Percentiles rank a stretch among this genome's conserved stretches.
phyloP scores from a whole-genome alignment of 2,797 vertebrate species.

The Melanotaenia boesemani region DNA sequence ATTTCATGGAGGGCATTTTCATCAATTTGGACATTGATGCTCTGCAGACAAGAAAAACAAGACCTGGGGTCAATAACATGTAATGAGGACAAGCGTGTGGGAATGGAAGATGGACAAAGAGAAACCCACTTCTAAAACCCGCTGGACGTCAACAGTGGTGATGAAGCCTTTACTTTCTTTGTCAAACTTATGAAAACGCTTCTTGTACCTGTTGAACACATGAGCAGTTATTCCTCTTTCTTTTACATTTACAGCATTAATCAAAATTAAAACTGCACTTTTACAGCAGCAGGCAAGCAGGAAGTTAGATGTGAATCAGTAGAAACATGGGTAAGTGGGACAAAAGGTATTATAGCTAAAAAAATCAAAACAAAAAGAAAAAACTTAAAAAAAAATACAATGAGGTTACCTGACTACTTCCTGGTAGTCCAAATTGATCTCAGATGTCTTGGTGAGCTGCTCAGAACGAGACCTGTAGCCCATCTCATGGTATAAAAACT shows the following conservation, averaged over 20 bases:
- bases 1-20: constrained; percentile 95
- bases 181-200: constrained; percentile 96
- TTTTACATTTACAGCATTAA: background rate
- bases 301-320: background rate
- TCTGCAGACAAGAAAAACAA: constrained; percentile 78
- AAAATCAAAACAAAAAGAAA: no score
- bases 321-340: no score
- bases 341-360: no score
- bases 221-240: background rate
- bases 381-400: background rate
- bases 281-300: no score
- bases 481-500: constrained; percentile 95
- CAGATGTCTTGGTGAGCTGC: constrained; percentile 89
- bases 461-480: constrained; percentile 96
- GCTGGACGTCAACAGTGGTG: constrained; percentile 93
- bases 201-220: constrained; percentile 88
- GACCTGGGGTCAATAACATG: background rate
- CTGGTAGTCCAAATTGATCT: constrained; percentile 88
- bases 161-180: constrained; percentile 97
- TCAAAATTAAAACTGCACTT: background rate
- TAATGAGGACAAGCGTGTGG: constrained; percentile 4
- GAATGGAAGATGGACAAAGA: background rate
- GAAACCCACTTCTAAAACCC: constrained; percentile 89
- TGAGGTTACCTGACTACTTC: constrained; percentile 88
- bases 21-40: constrained; percentile 91